phyloP scores from a whole-genome alignment of 2,888 invertebrate species.

The Stratiomys singularior region DNA sequence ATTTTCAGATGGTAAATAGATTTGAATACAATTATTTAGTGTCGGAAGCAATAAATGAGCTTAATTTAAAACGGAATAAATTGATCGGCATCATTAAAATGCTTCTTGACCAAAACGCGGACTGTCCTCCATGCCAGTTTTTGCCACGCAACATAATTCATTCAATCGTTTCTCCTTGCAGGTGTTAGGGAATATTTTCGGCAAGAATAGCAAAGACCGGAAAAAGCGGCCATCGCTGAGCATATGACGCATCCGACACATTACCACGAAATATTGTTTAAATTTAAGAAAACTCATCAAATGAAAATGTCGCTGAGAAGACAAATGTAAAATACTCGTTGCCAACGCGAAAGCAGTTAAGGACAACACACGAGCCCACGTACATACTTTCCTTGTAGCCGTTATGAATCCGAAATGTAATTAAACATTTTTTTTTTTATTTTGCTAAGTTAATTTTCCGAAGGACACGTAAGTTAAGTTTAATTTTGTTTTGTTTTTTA shows the following conservation, averaged over 20 bases:
- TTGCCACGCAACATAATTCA: too few relatives aligned
- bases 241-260: conserved; percentile 68
- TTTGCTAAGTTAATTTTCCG: neutral
- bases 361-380: neutral
- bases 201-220: conserved; percentile 80
- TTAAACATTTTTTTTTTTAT: neutral
- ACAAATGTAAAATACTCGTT: neutral
- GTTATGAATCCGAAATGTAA: neutral
- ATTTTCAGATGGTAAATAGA: too few relatives aligned
- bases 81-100: too few relatives aligned
- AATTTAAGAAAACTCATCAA: neutral
- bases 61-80: too few relatives aligned
- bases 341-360: neutral
- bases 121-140: too few relatives aligned
- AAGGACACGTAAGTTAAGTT: neutral
- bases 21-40: too few relatives aligned
- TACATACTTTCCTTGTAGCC: neutral
- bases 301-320: neutral
- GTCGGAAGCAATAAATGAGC: too few relatives aligned
- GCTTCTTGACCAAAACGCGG: too few relatives aligned
- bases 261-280: conserved; percentile 4
- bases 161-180: conserved; percentile 58
- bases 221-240: conserved; percentile 82
- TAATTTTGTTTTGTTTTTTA: conserved; percentile 6
- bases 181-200: conserved; percentile 81